These are phyloP conservation scores for Acromyrmex charruanus DNA, from an alignment of 1,140 invertebrate genomes.

Conservation along the genomic window DNA sequence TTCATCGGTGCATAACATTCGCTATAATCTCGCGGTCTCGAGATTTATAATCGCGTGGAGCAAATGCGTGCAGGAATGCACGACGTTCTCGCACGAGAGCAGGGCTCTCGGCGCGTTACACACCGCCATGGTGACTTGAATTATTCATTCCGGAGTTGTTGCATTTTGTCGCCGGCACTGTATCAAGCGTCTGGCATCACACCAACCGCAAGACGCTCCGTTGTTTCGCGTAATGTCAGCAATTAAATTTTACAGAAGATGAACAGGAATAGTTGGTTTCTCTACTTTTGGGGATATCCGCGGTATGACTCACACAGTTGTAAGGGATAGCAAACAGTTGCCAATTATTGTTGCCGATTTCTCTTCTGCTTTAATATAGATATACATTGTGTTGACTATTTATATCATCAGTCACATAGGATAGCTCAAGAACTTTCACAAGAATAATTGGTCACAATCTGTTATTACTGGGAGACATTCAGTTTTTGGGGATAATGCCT, in stretches of 20 bases:
- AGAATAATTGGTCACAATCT: constrained; percentile 19
- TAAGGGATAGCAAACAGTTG: background rate
- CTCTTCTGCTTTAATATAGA: no score
- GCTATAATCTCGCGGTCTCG: constrained; percentile 77
- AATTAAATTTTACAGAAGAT: constrained; percentile 80
- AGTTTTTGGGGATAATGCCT: constrained; percentile 38
- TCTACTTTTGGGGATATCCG: background rate
- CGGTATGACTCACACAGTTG: background rate
- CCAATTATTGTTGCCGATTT: constrained; percentile 9
- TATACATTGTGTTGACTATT: background rate
- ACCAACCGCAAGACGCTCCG: constrained; percentile 75
- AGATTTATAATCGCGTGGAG: constrained; percentile 84
- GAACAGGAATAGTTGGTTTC: constrained; percentile 64
- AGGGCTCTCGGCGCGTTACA: constrained; percentile 72
- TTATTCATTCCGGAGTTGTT: constrained; percentile 83
- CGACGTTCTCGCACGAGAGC: constrained; percentile 77
- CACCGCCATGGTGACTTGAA: constrained; percentile 81
- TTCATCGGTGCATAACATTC: constrained; percentile 84
- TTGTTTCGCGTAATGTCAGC: constrained; percentile 76
- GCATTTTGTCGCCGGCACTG: constrained; percentile 77
- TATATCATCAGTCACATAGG: background rate
- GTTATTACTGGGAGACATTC: background rate
- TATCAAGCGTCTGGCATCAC: constrained; percentile 74
- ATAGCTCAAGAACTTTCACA: background rate
- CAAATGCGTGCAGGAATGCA: constrained; percentile 84